Evolutionary conservation across 1,140 invertebrate species (phyloP).

Genomic region (Brachionus sp.): DNA sequence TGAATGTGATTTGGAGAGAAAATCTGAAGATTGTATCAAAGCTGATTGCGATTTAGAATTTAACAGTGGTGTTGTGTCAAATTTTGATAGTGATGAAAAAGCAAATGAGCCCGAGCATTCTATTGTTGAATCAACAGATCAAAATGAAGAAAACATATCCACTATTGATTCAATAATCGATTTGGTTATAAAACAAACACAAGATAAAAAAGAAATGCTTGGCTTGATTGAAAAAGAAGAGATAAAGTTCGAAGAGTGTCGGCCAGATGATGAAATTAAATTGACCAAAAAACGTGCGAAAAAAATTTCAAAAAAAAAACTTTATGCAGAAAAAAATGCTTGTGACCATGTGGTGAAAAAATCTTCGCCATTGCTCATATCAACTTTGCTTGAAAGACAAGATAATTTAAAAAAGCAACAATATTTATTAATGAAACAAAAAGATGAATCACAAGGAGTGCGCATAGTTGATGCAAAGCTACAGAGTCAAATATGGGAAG

Average conservation of each 20-base stretch:
- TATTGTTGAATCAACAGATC: not conserved
- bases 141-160: slow-evolving; percentile 14
- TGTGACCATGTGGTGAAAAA: not conserved
- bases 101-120: not conserved
- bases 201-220: not conserved
- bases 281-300: not conserved
- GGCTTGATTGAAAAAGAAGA: not conserved
- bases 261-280: not conserved
- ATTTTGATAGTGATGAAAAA: not conserved
- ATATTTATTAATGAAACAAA: not conserved
- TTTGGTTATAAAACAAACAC: slow-evolving; percentile 14
- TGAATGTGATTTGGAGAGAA: too few relatives aligned
- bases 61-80: too few relatives aligned
- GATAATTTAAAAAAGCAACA: slow-evolving; percentile 37
- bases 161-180: slow-evolving; percentile 42
- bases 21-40: too few relatives aligned
- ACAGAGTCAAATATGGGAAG: slow-evolving; percentile 35
- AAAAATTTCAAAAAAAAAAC: not conserved
- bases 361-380: slow-evolving; percentile 1
- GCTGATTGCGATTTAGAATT: too few relatives aligned
- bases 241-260: too few relatives aligned
- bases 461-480: slow-evolving; percentile 6
- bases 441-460: not conserved
- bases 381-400: slow-evolving; percentile 16
- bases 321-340: not conserved